A percentile compares a stretch with the other conserved stretches of the same genome.
These are phyloP conservation scores for Engystomops pustulosus DNA, from an alignment of 2,113 vertebrate species.

Conservation along the genomic window DNA sequence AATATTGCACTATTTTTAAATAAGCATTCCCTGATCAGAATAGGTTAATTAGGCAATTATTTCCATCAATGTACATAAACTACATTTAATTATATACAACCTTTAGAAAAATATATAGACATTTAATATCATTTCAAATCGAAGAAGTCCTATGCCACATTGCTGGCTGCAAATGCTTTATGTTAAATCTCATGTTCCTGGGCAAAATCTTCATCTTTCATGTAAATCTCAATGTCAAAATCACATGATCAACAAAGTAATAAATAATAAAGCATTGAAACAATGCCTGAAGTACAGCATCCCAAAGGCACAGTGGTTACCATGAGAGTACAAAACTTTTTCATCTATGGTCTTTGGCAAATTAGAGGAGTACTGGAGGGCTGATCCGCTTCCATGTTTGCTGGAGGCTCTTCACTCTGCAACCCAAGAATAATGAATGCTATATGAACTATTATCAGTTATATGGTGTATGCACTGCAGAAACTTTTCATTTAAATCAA, in stretches of 20 bases:
- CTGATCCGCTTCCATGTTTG: background rate
- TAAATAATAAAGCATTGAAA: no score
- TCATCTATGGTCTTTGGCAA: conserved; percentile 39
- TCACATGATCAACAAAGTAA: background rate
- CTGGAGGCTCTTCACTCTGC: background rate
- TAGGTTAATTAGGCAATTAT: background rate
- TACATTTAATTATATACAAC: conserved; percentile 14
- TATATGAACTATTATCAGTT: no score
- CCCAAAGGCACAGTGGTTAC: background rate
- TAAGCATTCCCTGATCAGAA: no score
- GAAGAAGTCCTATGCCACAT: background rate
- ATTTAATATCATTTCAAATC: background rate
- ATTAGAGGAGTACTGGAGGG: background rate
- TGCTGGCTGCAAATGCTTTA: background rate
- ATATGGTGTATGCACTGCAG: no score
- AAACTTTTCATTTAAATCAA: no score
- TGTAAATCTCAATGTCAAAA: background rate
- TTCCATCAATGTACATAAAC: background rate
- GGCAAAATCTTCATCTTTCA: background rate
- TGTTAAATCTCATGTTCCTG: background rate
- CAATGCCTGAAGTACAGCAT: background rate
- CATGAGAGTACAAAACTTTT: background rate
- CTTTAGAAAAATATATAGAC: background rate
- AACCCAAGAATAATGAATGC: no score
- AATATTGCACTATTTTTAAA: no score